These are phyloP conservation scores for Phenganax subtilis DNA, from an alignment of 92 coral and sea anemone genomes.

Conservation along the genomic window DNA sequence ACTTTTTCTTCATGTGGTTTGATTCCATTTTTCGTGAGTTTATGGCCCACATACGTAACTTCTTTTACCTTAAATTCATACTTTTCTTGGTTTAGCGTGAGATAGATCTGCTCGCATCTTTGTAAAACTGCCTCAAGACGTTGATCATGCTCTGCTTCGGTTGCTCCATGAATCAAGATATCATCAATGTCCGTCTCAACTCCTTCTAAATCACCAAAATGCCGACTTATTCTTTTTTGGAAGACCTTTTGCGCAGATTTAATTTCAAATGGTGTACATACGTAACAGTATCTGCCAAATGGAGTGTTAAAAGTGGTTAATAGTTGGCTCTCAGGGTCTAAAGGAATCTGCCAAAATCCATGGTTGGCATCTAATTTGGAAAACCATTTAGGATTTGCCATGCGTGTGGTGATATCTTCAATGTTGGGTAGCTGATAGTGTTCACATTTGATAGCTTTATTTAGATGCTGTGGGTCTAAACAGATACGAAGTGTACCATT, in stretches of 20 bases:
- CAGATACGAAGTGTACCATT: conserved; percentile 42
- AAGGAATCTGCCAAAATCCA: too few relatives aligned
- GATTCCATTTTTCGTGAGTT: conserved; percentile 21
- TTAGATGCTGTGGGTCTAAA: conserved; percentile 46
- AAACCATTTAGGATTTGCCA: neutral
- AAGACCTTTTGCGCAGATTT: too few relatives aligned
- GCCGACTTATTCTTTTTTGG: neutral
- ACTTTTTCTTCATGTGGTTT: conserved; percentile 31
- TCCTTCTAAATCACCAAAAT: conserved; percentile 27
- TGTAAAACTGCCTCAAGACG: conserved; percentile 43
- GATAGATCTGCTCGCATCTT: conserved; percentile 31
- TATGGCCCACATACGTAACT: conserved; percentile 50
- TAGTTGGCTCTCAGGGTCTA: too few relatives aligned
- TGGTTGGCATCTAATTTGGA: neutral
- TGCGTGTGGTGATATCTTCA: conserved; percentile 37
- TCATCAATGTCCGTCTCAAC: conserved; percentile 49
- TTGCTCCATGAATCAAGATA: conserved; percentile 34
- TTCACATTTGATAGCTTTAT: conserved; percentile 41
- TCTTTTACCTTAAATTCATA: conserved; percentile 41
- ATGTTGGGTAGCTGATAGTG: conserved; percentile 34
- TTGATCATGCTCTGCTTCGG: conserved; percentile 43
- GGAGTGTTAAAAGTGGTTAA: too few relatives aligned
- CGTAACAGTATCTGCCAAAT: too few relatives aligned
- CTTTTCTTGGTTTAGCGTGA: conserved; percentile 32
- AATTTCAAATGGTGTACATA: too few relatives aligned